Evolutionary conservation across 2,888 invertebrate species (phyloP), one percentile per base, ranked within the genome.

Genomic region (Periphyllus acericola): DNA sequence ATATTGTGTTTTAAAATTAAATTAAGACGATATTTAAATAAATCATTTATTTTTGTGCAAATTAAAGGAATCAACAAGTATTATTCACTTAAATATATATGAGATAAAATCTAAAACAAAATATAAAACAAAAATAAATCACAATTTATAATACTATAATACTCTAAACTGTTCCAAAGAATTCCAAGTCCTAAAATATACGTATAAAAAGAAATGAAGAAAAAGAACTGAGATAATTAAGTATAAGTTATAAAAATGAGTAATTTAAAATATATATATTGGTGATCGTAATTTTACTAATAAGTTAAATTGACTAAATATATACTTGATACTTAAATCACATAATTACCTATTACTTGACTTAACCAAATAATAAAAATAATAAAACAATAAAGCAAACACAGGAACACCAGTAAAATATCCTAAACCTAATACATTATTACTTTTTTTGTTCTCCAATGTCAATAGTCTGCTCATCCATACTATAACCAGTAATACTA

Each of bases 401-500:
- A 74, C 80, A 87, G 87, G 87, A 87, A 87, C 87, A 87, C 87
- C 80, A 74, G 60, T 25, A 79, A 86, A 79, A 84, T 55, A 55
- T 79, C 36, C 21, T 80, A 81, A 40, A 40, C 71, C 40, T 78
- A 66, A 83, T 46, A 66, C 4, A 71, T 29, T 60, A 46, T 79
- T 88, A 89, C 32, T 89, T 89, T 87, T 89, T 89, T 89, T 80
- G 81, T 89, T 89, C 88, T 80, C 68, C 80, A 19, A 90, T 87
- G 88, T 90, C 90, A 80, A 90, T 90, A 25, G 90, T 90, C 89
- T 90, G 90, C 88, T 91, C 91, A 89, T 91, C 91, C 81, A 93
- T 92, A 91, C 93, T 93, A 91, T 93, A 93, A 89, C 93, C 93
- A 60, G 94, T 94, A 91, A 95, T 94, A 88, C 95, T 95, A 92